phyloP scores from a whole-genome alignment of 1,140 invertebrate genomes.

The Microplitis demolitor region DNA sequence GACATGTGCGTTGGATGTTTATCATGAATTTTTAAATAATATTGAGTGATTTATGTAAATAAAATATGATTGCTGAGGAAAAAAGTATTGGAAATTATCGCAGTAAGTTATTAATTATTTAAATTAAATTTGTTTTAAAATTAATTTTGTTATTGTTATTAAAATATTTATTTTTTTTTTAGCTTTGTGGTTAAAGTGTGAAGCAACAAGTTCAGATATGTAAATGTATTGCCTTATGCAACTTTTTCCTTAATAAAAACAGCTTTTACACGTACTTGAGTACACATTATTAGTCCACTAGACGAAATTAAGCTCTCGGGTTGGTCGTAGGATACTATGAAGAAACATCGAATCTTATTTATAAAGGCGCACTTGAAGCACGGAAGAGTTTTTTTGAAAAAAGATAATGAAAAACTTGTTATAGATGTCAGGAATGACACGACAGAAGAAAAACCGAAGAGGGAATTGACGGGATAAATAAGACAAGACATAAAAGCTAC shows the following conservation, averaged over 20 bases:
- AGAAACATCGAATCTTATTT: too few relatives aligned
- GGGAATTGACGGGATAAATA: too few relatives aligned
- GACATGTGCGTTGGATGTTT: not conserved
- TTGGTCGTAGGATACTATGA: too few relatives aligned
- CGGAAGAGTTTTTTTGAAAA: too few relatives aligned
- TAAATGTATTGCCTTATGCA: slow-evolving; percentile 82
- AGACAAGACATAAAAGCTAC: too few relatives aligned
- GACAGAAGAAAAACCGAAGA: too few relatives aligned
- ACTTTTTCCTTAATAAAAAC: slow-evolving; percentile 65
- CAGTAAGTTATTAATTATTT: slow-evolving; percentile 2
- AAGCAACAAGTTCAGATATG: slow-evolving; percentile 50
- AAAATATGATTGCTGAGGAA: not conserved
- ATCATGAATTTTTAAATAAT: not conserved
- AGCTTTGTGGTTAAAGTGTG: slow-evolving; percentile 63
- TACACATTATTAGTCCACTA: too few relatives aligned
- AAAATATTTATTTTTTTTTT: slow-evolving; percentile 32
- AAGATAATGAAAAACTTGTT: too few relatives aligned
- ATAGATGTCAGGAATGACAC: too few relatives aligned
- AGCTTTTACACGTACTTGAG: slow-evolving; percentile 59
- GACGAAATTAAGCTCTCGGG: too few relatives aligned
- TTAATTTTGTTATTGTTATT: not conserved
- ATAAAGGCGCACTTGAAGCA: too few relatives aligned
- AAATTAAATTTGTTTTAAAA: not conserved
- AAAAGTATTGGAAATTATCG: not conserved
- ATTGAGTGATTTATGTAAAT: not conserved